Percentiles rank a stretch among this genome's conserved stretches.
These are phyloP conservation scores for Sphyrna mokarran DNA, from an alignment of 2,113 vertebrate genomes.

Conservation along the genomic window DNA sequence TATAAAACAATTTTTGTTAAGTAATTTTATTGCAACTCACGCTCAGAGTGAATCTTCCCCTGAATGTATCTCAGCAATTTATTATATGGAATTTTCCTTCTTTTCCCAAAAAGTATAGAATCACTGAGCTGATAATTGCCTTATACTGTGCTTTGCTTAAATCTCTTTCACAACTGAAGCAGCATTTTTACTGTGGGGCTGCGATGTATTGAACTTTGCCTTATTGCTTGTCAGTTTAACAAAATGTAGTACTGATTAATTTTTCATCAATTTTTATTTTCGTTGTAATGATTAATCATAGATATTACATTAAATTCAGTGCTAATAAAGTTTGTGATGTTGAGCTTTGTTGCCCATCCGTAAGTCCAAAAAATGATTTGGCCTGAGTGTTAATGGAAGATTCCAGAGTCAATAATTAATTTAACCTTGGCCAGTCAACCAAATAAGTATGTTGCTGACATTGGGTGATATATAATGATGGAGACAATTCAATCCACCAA, in stretches of 20 bases:
- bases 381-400: not conserved
- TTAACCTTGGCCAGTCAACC: not conserved
- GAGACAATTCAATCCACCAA: not conserved
- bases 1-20: not conserved
- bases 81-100: not conserved
- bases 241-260: not conserved
- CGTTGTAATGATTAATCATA: not conserved
- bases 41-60: not conserved
- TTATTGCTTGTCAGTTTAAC: not conserved
- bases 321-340: not conserved
- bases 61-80: not conserved
- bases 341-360: not conserved
- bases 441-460: slow-evolving; percentile 10
- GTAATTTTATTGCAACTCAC: not conserved
- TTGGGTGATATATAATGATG: not conserved
- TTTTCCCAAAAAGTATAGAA: not conserved
- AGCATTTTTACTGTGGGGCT: not conserved
- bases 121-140: not conserved
- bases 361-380: not conserved
- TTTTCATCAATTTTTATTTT: not conserved
- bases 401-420: slow-evolving; percentile 4
- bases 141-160: not conserved
- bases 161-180: not conserved
- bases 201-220: not conserved
- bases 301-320: not conserved